Conservation (phyloP, 2,113 vertebrate species). For the Nycticryphes semicollaris region DNA sequence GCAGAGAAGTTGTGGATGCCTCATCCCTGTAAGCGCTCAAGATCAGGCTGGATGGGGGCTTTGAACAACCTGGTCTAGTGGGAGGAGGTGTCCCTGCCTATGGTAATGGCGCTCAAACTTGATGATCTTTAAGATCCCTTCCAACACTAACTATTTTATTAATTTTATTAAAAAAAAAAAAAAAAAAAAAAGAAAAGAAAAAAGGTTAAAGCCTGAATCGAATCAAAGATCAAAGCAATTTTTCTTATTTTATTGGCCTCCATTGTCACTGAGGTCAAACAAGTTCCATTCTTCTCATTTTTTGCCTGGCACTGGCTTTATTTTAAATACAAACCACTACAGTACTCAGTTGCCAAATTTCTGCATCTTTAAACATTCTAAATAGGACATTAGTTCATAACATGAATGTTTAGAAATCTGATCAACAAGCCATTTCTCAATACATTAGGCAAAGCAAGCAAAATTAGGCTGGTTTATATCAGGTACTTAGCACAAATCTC, state of each 20-base stretch:
- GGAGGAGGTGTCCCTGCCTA: too few relatives aligned
- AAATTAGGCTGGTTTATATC: slow-evolving; percentile 79
- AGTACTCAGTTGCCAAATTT: slow-evolving; percentile 20
- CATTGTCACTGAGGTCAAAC: background rate
- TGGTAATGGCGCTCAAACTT: too few relatives aligned
- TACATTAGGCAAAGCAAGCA: slow-evolving; percentile 83
- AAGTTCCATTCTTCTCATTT: background rate
- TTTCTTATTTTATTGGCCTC: background rate
- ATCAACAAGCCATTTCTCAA: slow-evolving; percentile 76
- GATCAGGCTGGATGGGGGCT: too few relatives aligned
- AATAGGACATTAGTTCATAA: slow-evolving; percentile 76
- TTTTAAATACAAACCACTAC: slow-evolving; percentile 30
- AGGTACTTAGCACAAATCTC: slow-evolving; percentile 81
- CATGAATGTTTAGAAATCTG: slow-evolving; percentile 77
- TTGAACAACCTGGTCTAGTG: too few relatives aligned
- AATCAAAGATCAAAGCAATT: background rate
- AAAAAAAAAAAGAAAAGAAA: background rate
- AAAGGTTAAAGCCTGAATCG: background rate
- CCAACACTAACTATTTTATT: too few relatives aligned
- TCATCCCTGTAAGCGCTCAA: too few relatives aligned
- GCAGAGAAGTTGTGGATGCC: too few relatives aligned
- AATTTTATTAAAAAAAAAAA: too few relatives aligned
- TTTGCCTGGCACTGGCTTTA: background rate
- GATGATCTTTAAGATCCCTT: too few relatives aligned
- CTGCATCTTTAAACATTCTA: slow-evolving; percentile 68